A percentile compares a stretch with the other conserved stretches of the same genome.
phyloP scores from a whole-genome alignment of 2,888 invertebrate genomes.

The Nysson spinosus region DNA sequence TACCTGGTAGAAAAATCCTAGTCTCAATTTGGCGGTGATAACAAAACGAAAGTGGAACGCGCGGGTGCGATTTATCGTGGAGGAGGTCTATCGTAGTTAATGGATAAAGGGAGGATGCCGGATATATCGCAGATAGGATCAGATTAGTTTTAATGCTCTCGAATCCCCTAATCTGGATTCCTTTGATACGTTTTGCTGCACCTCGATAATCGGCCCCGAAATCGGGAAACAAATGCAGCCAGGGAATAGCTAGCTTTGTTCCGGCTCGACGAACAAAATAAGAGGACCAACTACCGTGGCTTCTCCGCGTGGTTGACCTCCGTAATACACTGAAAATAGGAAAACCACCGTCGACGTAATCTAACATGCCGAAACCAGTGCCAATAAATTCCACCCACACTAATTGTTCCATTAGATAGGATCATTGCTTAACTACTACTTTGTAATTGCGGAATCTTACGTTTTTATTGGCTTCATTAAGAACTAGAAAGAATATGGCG shows the following conservation, averaged over 20 bases:
- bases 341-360: conserved; percentile 8
- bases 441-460: conserved; percentile 36
- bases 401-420: conserved; percentile 19
- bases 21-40: no score
- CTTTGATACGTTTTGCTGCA: conserved; percentile 10
- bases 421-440: conserved; percentile 22
- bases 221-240: conserved; percentile 10
- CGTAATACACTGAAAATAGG: conserved; percentile 6
- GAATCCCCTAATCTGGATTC: conserved; percentile 9
- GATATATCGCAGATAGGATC: no score
- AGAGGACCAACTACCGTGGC: conserved; percentile 9
- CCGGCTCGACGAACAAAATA: conserved; percentile 23
- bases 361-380: conserved; percentile 7
- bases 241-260: conserved; percentile 26
- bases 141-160: neutral
- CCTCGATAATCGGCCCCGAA: conserved; percentile 8
- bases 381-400: conserved; percentile 25
- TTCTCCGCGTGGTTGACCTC: conserved; percentile 6
- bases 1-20: no score
- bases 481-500: conserved; percentile 14
- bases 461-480: conserved; percentile 4
- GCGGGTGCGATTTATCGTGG: no score
- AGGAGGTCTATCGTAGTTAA: neutral
- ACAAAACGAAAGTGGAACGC: no score
- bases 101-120: neutral